These are phyloP conservation scores for Pygoscelis antarcticus DNA, from an alignment of 2,113 vertebrate genomes.

Conservation along the genomic window DNA sequence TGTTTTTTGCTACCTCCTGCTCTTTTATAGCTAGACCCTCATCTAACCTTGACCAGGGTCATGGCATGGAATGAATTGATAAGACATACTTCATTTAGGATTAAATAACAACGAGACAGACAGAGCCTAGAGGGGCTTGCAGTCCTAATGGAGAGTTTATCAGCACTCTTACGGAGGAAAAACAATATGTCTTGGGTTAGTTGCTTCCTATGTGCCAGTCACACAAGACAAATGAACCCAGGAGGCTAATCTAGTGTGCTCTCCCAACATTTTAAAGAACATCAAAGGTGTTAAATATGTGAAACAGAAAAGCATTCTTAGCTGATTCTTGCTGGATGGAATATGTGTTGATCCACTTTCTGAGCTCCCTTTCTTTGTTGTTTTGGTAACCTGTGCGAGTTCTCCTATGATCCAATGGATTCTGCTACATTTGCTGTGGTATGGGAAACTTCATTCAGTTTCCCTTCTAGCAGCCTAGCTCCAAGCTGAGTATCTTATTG, in stretches of 20 bases:
- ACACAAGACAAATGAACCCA: background rate
- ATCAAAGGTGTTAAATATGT: background rate
- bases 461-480: background rate
- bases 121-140: slow-evolving; percentile 7
- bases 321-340: background rate
- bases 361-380: background rate
- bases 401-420: background rate
- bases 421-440: background rate
- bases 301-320: background rate
- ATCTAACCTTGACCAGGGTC: slow-evolving; percentile 42
- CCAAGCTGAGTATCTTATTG: background rate
- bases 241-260: background rate
- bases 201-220: background rate
- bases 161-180: background rate
- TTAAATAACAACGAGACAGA: slow-evolving; percentile 36
- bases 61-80: slow-evolving; percentile 41
- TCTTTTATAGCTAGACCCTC: background rate
- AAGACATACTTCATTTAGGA: slow-evolving; percentile 51
- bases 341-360: background rate
- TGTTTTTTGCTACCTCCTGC: background rate
- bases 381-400: background rate
- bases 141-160: slow-evolving; percentile 11
- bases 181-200: background rate
- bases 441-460: background rate
- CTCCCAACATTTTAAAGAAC: background rate